Base-by-base conservation (phyloP, 2,113 vertebrate genomes). In the Rhinoderma darwinii region DNA sequence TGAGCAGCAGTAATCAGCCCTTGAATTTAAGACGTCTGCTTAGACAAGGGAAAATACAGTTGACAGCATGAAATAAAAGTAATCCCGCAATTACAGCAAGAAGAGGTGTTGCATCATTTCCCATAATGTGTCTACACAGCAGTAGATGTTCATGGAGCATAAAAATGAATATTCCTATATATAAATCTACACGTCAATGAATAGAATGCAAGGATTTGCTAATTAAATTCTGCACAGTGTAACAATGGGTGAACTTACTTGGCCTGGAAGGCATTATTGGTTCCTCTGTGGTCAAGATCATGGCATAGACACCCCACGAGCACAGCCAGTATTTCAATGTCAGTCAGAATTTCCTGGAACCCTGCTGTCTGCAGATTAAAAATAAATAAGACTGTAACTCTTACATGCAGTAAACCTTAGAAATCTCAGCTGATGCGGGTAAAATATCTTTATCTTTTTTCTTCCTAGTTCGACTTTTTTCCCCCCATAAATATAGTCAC, bases 191-290 rank as follows among this genome's bases (percentile, higher is more conserved):
- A 37, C 9, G 20, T 72, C 35, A 72, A 25, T 72, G 68, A 72
- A 72, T 11, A 41, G 35, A 41, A 25, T 41, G 68, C 12, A 72
- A 50, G 14, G 44, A 32, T 50, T 27, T 32, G 5, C 41, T 51
- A 30, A 77, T 50, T 27, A 18, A 17, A 10, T 81, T n/a, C 22
- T 17, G 20, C 22, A 27, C 37, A 27, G 5, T 27, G 56, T 54
- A 63, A 61, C 12, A 43, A 4, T 43, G 20, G 22, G 68, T 59
- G 6, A 41, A 95, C 97, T 95, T 94, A 99, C 98, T 99, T 99
- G 89, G 97, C 98, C 93, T 99, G 98, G 92, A 99, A 99, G 90
- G 98, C 98, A 88, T 99, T 99, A 95, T 99, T 99, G 92, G 98
- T 99, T 93, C 98, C 98, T 90, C 98, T 96, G 96, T 99, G 98